Evolutionary conservation across 1,140 invertebrate genomes (phyloP), one percentile per base, ranked within the genome.

Genomic region (Drosophila orena): DNA sequence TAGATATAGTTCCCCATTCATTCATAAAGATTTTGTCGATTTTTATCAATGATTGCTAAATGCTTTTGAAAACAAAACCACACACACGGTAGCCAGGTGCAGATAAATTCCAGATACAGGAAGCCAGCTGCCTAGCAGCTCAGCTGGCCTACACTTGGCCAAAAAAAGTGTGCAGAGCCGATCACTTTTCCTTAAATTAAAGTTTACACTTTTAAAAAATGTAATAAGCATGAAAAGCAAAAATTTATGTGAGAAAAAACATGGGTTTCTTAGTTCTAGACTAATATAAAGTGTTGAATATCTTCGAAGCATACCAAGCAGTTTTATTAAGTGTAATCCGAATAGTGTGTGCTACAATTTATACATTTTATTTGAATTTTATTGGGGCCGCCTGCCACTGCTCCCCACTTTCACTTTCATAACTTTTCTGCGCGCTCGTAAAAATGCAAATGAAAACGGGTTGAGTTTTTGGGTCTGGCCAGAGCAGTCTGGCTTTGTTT

Each of bases 1-100:
- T 43, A 24, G 34, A 64, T 65, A 47, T 47, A 55, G 15, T 52
- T 47, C 35, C 24, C 15, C 72, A 35, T 89, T 89, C 83, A 88
- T 88, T 88, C 83, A 88, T 88, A 88, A 88, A 83, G 66, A 79
- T 89, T 79, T 79, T 24, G 43, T 84, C 77, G 84, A 88, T 88
- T 89, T 88, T 88, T 88, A 89, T 88, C 84, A 88, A 88, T 88
- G 84, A 89, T 88, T 88, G 84, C 79, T 79, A 88, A 85, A 85
- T 85, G 81, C 70, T 86, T 77, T 77, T 65, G 64, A 86, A 79
- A 88, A 81, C 76, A 89, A 86, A 86, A 72, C 65, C 47, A 53
- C 44, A 59, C 34, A 74, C 56, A 30, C 57, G 52, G 53, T 38
- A 50, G 42, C 56, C 56, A 68, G 64, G 64, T 65, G 60, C 38